phyloP scores from a whole-genome alignment of 1,140 invertebrate species.

The Magallana ariakensis region DNA sequence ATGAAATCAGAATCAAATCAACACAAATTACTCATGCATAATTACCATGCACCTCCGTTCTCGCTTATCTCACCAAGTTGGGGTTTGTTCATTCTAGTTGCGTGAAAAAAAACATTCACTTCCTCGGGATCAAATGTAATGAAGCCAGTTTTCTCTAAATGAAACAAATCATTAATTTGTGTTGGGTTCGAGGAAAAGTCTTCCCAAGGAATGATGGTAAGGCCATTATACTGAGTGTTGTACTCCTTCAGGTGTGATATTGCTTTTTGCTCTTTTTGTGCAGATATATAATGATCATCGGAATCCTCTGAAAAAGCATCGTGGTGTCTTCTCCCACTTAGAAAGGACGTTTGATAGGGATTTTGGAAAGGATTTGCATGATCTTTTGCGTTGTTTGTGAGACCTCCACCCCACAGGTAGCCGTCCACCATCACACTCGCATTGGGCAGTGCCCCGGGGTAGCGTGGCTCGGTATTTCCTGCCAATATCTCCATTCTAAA shows the following conservation, averaged over 20 bases:
- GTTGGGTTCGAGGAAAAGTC: constrained; percentile 64
- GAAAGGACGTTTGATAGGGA: background rate
- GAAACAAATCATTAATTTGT: constrained; percentile 63
- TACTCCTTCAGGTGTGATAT: constrained; percentile 57
- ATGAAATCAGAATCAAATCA: too few species aligned
- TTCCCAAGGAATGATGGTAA: constrained; percentile 67
- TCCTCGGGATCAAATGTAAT: constrained; percentile 66
- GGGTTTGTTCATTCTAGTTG: constrained; percentile 63
- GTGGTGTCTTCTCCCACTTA: background rate
- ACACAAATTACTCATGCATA: too few species aligned
- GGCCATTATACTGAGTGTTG: constrained; percentile 56
- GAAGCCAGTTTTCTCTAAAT: constrained; percentile 59
- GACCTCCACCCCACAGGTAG: constrained; percentile 36
- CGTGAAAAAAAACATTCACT: constrained; percentile 69
- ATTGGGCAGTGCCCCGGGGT: background rate
- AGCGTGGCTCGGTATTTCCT: background rate
- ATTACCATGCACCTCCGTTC: constrained; percentile 67
- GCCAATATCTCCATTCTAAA: constrained; percentile 10
- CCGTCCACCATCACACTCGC: constrained; percentile 45
- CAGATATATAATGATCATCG: background rate
- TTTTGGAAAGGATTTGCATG: constrained; percentile 1
- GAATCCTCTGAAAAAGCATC: background rate
- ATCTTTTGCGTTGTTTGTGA: background rate
- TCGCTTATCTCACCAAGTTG: constrained; percentile 63
- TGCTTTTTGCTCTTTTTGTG: constrained; percentile 37